A percentile compares a stretch with the other conserved stretches of the same genome.
Evolutionary conservation across 1,140 invertebrate genomes (phyloP).

Genomic region (Oedothorax gibbosus): DNA sequence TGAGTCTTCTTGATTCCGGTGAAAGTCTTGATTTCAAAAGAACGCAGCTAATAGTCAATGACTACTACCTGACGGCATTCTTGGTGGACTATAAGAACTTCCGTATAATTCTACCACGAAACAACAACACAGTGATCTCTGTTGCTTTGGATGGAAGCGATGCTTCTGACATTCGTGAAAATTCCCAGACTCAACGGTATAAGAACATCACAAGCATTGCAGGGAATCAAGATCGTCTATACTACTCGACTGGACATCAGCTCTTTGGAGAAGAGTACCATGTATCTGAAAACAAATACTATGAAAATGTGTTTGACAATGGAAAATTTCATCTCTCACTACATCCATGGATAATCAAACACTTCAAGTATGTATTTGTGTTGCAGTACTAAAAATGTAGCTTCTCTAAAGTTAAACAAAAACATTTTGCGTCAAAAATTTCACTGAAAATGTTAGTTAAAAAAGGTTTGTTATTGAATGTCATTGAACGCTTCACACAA

Average conservation of each 20-base stretch:
- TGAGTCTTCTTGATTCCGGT: constrained; percentile 74
- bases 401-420: no score
- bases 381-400: background rate
- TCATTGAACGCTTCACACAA: no score
- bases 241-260: constrained; percentile 83
- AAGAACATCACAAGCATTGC: constrained; percentile 81
- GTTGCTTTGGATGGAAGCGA: constrained; percentile 86
- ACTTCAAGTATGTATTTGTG: constrained; percentile 70
- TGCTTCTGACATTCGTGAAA: constrained; percentile 77
- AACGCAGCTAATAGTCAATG: constrained; percentile 39
- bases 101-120: constrained; percentile 79
- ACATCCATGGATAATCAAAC: constrained; percentile 77
- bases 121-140: constrained; percentile 82
- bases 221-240: constrained; percentile 80
- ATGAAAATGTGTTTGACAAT: constrained; percentile 75
- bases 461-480: no score
- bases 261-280: constrained; percentile 79
- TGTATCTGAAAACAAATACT: constrained; percentile 73
- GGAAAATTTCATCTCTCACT: constrained; percentile 72
- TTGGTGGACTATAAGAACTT: constrained; percentile 85
- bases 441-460: no score
- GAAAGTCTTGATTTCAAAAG: background rate
- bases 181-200: constrained; percentile 82
- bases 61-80: constrained; percentile 76
- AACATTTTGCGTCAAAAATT: no score